Conservation (phyloP, 2,113 vertebrate genomes). For the Mus pahari region DNA sequence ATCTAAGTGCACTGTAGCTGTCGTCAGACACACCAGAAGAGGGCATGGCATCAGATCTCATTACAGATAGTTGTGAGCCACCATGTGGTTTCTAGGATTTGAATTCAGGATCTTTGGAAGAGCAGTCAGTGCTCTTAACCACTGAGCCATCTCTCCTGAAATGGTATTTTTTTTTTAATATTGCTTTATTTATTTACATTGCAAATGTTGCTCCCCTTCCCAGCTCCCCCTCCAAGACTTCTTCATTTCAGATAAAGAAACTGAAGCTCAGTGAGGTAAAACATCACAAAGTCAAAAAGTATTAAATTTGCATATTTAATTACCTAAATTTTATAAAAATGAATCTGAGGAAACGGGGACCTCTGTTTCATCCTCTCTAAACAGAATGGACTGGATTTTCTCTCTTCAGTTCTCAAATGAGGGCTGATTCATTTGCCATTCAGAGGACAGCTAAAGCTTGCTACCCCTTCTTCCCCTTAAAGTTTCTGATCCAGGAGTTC, state of each 20-base stretch:
- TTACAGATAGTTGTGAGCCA: no score
- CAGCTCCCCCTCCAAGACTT: no score
- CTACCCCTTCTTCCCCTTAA: no score
- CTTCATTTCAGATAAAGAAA: neutral
- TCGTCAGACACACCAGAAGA: no score
- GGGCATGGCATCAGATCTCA: no score
- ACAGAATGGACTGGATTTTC: neutral
- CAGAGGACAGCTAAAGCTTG: neutral
- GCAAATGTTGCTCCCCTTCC: no score
- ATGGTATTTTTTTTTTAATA: neutral
- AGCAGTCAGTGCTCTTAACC: no score
- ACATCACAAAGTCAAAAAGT: constrained; percentile 35
- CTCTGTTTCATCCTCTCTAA: neutral
- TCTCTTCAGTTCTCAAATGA: neutral
- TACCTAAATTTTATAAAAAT: constrained; percentile 7
- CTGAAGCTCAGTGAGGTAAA: neutral
- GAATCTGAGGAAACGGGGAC: neutral
- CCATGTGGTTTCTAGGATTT: no score
- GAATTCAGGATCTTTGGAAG: no score
- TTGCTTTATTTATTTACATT: no score
- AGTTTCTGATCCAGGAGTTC: neutral
- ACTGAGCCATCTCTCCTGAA: no score
- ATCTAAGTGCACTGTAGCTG: no score
- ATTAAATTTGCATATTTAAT: constrained; percentile 26
- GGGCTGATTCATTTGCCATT: neutral